Percentiles rank a stretch among this genome's conserved stretches.
phyloP scores from a whole-genome alignment of 2,113 vertebrate species.

The Microcebus griseorufus region DNA sequence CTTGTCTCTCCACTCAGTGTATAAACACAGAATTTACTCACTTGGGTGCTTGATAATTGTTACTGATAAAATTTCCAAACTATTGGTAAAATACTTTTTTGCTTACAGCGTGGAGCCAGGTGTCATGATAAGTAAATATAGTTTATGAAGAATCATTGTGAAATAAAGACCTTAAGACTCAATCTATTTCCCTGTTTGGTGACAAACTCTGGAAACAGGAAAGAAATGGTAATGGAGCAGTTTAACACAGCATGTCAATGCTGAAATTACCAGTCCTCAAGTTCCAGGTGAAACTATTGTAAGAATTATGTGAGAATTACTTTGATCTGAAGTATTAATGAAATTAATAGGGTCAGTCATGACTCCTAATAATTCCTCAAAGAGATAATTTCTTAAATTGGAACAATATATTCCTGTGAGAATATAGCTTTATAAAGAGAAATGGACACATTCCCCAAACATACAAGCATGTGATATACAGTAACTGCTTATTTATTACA shows the following conservation, averaged over 20 bases:
- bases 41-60: background rate
- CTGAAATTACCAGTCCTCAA: background rate
- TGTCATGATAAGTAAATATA: background rate
- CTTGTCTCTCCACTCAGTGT: background rate
- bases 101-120: background rate
- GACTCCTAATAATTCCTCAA: background rate
- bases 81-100: constrained; percentile 19
- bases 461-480: background rate
- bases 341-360: background rate
- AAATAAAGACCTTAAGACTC: background rate
- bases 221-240: background rate
- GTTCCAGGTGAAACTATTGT: background rate
- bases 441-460: background rate
- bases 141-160: background rate
- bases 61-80: background rate
- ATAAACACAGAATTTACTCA: background rate
- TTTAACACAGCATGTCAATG: background rate
- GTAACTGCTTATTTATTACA: background rate
- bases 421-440: background rate
- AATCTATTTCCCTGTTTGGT: background rate
- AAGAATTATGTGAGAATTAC: background rate
- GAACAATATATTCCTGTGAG: background rate
- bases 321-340: background rate
- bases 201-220: background rate
- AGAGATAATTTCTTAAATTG: background rate